Conservation (phyloP, 2,113 vertebrate genomes). For the Saguinus midas region DNA sequence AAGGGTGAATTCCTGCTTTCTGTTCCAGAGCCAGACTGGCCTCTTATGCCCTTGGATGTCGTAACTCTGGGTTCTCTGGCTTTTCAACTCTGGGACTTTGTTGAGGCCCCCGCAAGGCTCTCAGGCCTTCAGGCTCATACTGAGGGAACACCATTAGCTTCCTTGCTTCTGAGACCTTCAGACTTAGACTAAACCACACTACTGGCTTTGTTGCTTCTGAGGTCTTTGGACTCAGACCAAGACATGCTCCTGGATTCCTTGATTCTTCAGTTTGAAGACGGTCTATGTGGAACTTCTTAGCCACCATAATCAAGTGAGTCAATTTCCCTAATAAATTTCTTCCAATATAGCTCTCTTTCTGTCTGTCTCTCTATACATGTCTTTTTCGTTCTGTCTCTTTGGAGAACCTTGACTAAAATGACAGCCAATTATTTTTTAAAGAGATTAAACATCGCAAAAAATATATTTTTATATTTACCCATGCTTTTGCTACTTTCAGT, state of each 20-base stretch:
- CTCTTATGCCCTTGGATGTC: not conserved
- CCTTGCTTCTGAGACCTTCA: not conserved
- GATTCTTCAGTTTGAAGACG: not conserved
- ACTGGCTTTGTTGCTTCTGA: not conserved
- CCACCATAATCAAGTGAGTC: not conserved
- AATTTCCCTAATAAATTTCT: not conserved
- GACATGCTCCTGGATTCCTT: not conserved
- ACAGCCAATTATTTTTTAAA: not conserved
- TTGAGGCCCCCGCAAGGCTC: not conserved
- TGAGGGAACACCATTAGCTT: not conserved
- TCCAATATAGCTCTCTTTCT: not conserved
- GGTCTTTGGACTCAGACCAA: not conserved
- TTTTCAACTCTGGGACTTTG: not conserved
- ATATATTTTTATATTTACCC: not conserved
- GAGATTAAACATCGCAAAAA: not conserved
- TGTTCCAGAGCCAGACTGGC: not conserved
- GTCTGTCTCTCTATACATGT: fast-evolving
- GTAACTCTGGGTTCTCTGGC: not conserved
- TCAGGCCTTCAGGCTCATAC: not conserved
- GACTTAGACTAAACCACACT: not conserved
- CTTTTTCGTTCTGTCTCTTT: not conserved
- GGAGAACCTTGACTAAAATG: not conserved
- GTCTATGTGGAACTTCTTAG: not conserved
- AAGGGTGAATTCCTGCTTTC: not conserved
- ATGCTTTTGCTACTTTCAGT: not conserved